Base-by-base conservation (phyloP, 2,888 invertebrate species). In the Limnephilus marmoratus region DNA sequence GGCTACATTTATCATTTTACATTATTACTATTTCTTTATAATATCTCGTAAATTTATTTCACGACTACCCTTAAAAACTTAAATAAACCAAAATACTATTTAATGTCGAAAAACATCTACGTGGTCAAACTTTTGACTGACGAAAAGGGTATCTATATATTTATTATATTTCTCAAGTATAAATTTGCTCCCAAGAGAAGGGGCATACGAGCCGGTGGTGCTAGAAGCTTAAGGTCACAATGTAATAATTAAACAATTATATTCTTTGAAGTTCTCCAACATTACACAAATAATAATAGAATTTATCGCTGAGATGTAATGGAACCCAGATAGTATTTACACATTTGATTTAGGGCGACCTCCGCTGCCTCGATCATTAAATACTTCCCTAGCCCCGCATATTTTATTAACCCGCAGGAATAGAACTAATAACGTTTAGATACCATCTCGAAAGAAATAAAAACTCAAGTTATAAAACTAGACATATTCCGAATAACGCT, bases 391-490 rank as follows among this genome's bases (percentile, higher is more conserved):
- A n/a, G 34, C 68, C n/a, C 31, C 34, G 86, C 88, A 68, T 88
- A 88, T 88, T 88, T 88, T 88, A 80, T 88, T 88, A 68, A 68
- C 80, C 88, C 34, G 80, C 80, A 88, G 68, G 68, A 88, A 88
- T 88, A 37, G 88, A 88, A 34, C 88, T 88, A 53, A 86, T 86
- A 49, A 41, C 41, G n/a, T 45, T 29, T 41, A 86, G 86, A 86
- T 88, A 80, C 68, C 88, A 88, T 88, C 88, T 88, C 34, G 34
- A 31, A 88, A 88, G 68, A 80, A 88, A 88, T 88, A 80, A 88
- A 88, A 88, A 88, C 29, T 34, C 49, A 88, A 88, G 88, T 31
- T 88, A 88, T 88, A 88, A 88, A 88, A 80, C 68, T 88, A 29
- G 88, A 88, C 88, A 88, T 88, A 88, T 88, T 80, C 53, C 68